Base-by-base conservation (phyloP, 2,797 vertebrate genomes). In the Crocidura indochinensis region DNA sequence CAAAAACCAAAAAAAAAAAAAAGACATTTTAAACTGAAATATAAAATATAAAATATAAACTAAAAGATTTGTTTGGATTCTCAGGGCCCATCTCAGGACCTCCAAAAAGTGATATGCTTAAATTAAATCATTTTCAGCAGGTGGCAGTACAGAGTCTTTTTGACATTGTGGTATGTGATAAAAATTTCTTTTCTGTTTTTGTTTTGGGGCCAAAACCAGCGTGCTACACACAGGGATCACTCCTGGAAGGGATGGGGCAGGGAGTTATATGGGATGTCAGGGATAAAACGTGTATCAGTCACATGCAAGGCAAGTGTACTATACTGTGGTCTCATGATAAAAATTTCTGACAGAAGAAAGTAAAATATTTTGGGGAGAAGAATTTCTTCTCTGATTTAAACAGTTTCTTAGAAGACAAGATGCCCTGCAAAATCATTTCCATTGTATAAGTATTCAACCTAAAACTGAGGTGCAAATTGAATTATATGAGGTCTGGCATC, bases 41-140 rank as follows among this genome's bases (percentile, higher is more conserved):
- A 20, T 93, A 84, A 90, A 20, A 60, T 60, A 20, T 93, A 84
- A 90, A 81, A 71, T 38, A 20, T 56, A 73, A 83, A 84, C 15
- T 38, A 2, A 51, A 90, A 47, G 24, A 0, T 8, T 22, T 27
- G 20, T 60, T 44, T 86, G 31, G 20, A 19, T 44, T 65, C 31
- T 80, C 68, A n/a, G 14, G 22, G 14, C 20, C 73, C 11, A 60
- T 2, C 20, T 49, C 8, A 53, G 44, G 14, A 60, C 19, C 0
- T 9, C 17, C 26, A 14, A 38, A 1, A 62, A 68, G 11, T 7
- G 19, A 20, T 60, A 15, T 60, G 56, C 17, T 19, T 38, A 38
- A 38, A 5, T 38, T 38, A 38, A 56, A 56, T 44, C 56, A 75
- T 47, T 49, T 17, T 47, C 78, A 85, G 56, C 24, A 92, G 31